Conservation (phyloP, 1,140 invertebrate species). For the Drosophila melanica region DNA sequence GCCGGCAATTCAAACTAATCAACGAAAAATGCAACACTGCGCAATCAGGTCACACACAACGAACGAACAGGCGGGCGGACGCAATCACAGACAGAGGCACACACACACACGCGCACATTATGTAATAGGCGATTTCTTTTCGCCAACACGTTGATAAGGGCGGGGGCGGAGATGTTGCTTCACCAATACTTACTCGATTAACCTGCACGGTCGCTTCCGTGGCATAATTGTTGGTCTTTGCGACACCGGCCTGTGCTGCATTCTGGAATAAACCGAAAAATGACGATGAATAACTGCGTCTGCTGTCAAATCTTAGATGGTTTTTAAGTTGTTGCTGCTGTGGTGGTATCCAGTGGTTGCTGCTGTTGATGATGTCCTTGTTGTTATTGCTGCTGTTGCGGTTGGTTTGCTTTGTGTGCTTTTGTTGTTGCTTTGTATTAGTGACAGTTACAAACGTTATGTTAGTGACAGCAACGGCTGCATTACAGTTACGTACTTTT, state of each 20-base stretch:
- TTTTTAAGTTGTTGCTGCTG: conserved; percentile 43
- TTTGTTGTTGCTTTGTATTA: conserved; percentile 41
- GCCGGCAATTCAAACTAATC: conserved; percentile 26
- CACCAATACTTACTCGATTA: conserved; percentile 66
- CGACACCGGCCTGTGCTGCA: conserved; percentile 71
- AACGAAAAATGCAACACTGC: conserved; percentile 62
- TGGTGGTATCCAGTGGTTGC: conserved; percentile 13
- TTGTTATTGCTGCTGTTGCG: conserved; percentile 21
- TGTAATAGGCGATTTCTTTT: conserved; percentile 59
- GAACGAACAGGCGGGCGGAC: conserved; percentile 14
- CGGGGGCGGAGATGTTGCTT: not conserved
- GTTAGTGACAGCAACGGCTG: conserved; percentile 51
- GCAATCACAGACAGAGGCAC: conserved; percentile 16
- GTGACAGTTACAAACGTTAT: conserved; percentile 31
- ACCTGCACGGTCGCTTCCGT: conserved; percentile 82
- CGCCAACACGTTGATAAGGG: not conserved
- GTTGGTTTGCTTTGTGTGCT: conserved; percentile 19
- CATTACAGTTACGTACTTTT: conserved; percentile 81
- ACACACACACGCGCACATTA: conserved; percentile 53
- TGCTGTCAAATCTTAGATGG: conserved; percentile 38
- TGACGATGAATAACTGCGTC: conserved; percentile 78
- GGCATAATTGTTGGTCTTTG: conserved; percentile 82
- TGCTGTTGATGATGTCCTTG: conserved; percentile 31
- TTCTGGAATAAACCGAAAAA: conserved; percentile 84
- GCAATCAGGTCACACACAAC: conserved; percentile 32